Base-by-base conservation (phyloP, 2,113 vertebrate genomes). In the Psilopogon haemacephalus region DNA sequence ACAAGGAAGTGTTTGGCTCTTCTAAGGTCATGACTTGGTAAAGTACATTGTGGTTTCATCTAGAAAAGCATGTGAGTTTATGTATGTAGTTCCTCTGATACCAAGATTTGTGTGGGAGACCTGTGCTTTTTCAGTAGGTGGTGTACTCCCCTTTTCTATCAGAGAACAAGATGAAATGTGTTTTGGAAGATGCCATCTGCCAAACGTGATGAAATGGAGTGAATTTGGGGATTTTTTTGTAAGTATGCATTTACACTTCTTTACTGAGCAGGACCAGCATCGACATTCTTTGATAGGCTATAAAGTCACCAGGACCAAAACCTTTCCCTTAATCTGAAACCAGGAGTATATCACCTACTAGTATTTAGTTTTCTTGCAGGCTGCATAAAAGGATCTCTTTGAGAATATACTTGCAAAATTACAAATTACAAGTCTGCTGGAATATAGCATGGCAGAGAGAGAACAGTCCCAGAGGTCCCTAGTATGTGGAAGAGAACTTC, bases 81-180 rank as follows among this genome's bases (percentile, higher is more conserved):
- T 54, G 14, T 69, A 64, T 72, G 65, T 84, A 55, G 82, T 76
- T 65, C 40, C 75, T 93, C 54, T 84, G 33, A 40, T 75, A 72
- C 86, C 48, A 73, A 55, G 44, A 72, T 88, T 90, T 96, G 92
- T 79, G 94, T 90, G 71, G 94, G 86, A 92, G 89, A 96, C 81
- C 93, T 95, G 85, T 88, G 74, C 13, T 92, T 94, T 92, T 93
- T 92, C 89, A 76, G 92, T 92, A 79, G 81, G 92, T 93, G 88
- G 86, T 94, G 84, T 92, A 93, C 90, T 96, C 84, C 84, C 84
- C 84, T 86, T 38, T 92, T 90, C 67, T 82, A 84, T 40, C 67
- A 84, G 44, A 86, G 84, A 90, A 88, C 84, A 94, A 88, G 86
- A 37, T 92, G 59, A 68, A 95, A 81, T 84, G 60, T 93, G 83